Base-by-base conservation (phyloP, 2,113 vertebrate species). In the Girardinichthys multiradiatus region DNA sequence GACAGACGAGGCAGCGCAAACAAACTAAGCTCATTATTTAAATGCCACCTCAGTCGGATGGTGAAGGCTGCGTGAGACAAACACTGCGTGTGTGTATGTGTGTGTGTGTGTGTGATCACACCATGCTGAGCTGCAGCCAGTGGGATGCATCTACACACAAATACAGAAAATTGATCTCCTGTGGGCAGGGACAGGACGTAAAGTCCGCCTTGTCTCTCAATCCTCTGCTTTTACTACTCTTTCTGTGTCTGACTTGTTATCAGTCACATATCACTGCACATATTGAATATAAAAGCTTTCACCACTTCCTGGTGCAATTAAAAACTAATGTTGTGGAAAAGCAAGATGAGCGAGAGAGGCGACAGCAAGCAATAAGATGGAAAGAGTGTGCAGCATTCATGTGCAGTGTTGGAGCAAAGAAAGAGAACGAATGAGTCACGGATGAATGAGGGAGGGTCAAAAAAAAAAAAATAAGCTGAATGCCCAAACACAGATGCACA, bases 21-120 rank as follows among this genome's bases (percentile, higher is more conserved):
- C 84, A 83, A 77, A 88, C 84, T 92, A 90, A 92, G 91, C 90
- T 92, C 87, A 91, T 92, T 92, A 92, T 86, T 91, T 86, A 92
- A 93, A 93, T 91, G 85, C 86, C 90, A 91, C 77, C 87, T 83
- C 87, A 78, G 87, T 86, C 35, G 67, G 82, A 87, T 70, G 45
- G 81, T 70, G 82, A 83, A 28, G 81, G 79, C 77, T 79, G 81
- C 9, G 62, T 10, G 24, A 54, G 48, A 54, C 48, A 21, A 54
- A 54, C 24, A 24, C 48, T 17, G 42, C 1, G 81, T 48, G 81
- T 74, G 83, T 31, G 68, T 60, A 61, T 45, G 73, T 29, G 77
- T 27, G 48, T 11, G 57, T 63, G 70, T 64, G 45, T 45, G 70
- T 58, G 64, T 37, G 77, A 81, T 83, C 74, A 70, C 10, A 77